These are phyloP conservation scores for Meloidogyne floridensis DNA, from an alignment of 1,140 invertebrate species.

Conservation along the genomic window DNA sequence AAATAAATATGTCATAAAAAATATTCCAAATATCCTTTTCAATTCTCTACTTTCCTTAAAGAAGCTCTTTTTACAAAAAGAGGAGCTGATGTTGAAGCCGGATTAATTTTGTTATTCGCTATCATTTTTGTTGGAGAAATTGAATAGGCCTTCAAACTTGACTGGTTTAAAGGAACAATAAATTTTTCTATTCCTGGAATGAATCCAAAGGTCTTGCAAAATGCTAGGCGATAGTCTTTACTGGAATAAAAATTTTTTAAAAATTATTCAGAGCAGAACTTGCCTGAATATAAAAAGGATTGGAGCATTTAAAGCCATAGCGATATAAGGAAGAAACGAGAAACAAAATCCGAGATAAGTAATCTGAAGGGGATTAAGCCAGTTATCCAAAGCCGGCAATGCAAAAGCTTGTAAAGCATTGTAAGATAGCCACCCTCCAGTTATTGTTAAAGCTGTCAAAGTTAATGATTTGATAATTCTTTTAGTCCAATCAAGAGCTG, in stretches of 20 bases:
- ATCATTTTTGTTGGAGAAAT: not conserved
- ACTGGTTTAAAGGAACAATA: no score
- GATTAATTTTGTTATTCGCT: not conserved
- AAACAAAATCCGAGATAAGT: not conserved
- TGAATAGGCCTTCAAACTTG: not conserved
- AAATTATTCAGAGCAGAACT: not conserved
- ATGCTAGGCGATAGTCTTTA: not conserved
- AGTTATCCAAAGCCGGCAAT: not conserved
- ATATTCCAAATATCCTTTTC: no score
- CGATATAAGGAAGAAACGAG: not conserved
- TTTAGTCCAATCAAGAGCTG: not conserved
- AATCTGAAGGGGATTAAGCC: not conserved
- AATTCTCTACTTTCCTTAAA: not conserved
- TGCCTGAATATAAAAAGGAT: not conserved
- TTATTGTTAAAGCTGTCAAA: not conserved
- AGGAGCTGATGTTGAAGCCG: not conserved
- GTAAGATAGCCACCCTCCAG: not conserved
- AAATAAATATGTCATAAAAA: no score
- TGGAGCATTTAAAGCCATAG: not conserved
- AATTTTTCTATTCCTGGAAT: not conserved
- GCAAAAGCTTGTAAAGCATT: not conserved
- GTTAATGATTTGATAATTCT: constrained; percentile 1
- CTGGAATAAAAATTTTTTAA: not conserved
- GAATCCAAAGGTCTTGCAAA: not conserved
- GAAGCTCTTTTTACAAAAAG: not conserved